Conservation (phyloP, 2,888 invertebrate genomes). For the Hesperia comma region DNA sequence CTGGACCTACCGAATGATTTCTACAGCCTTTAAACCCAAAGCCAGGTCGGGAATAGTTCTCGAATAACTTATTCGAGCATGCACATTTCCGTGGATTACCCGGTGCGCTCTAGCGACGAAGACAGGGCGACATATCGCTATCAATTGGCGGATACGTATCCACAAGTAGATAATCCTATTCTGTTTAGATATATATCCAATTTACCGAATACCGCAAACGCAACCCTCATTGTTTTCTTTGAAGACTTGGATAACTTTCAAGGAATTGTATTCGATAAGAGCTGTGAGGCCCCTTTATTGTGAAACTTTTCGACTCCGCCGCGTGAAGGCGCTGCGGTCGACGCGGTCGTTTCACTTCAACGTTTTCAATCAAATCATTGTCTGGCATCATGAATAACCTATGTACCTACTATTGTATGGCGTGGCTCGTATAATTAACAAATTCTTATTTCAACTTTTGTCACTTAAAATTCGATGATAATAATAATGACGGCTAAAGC, state of each 20-base stretch:
- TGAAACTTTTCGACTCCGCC: neutral
- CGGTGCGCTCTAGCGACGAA: neutral
- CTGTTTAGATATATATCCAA: conserved; percentile 25
- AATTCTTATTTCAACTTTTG: too few relatives aligned
- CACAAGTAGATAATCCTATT: conserved; percentile 13
- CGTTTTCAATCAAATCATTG: neutral
- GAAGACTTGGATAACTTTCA: conserved; percentile 13
- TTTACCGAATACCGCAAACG: conserved; percentile 4
- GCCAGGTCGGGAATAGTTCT: neutral
- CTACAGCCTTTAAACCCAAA: neutral
- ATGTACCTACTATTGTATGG: neutral
- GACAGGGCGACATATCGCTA: neutral
- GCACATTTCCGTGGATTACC: neutral
- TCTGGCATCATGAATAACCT: neutral
- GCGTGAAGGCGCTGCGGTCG: too few relatives aligned
- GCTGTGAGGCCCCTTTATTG: neutral
- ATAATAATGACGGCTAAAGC: too few relatives aligned
- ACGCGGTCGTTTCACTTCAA: neutral
- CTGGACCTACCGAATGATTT: neutral
- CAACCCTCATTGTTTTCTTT: conserved; percentile 13
- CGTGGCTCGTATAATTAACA: neutral
- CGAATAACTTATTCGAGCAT: neutral
- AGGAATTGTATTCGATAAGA: conserved; percentile 8
- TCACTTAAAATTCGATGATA: too few relatives aligned
- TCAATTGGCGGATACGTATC: conserved; percentile 7